Evolutionary conservation across 2,888 invertebrate genomes (phyloP), one percentile per base, ranked within the genome.

Genomic region (Papilio protenor): DNA sequence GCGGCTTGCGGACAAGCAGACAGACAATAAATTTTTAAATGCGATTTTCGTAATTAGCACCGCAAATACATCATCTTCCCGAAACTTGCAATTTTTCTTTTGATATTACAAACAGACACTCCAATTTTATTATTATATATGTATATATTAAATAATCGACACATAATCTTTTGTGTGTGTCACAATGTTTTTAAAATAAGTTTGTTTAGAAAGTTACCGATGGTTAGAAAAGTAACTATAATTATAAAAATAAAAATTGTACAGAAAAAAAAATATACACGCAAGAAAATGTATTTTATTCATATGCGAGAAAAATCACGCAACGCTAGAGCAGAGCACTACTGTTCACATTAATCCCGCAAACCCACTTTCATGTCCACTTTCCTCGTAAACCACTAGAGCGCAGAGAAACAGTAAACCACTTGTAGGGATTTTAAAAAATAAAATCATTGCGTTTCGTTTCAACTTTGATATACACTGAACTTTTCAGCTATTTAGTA

Each of bases 311-410:
- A 66, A 66, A 69, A 69, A 40, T 40, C 33, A 64, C n/a, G 64
- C 64, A n/a, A 45, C 33, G 5, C 66, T 40, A 59, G 23, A 59
- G 57, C 6, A 40, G 64, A 66, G 45, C 45, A 45, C 66, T n/a
- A 74, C 23, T 11, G n/a, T 74, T 49, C 74, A 64, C 61, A 27
- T 47, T 49, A 47, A 45, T 74, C 74, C 52, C 45, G 59, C 45
- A 47, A 69, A 64, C 64, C 74, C 33, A 52, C 64, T 64, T 74
- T 74, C 74, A 45, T 40, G 45, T 52, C 23, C 49, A 52, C 52
- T 74, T 21, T 45, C 12, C 45, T n/a, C 66, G 45, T 69, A 45
- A 69, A 45, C 66, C 21, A 45, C 45, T 45, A 21, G n/a, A 45
- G 45, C 66, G 21, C 66, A 45, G 66, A 11, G 64, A 45, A 69